Evolutionary conservation across 2,888 invertebrate genomes (phyloP).

Genomic region (Isoperla grammatica): DNA sequence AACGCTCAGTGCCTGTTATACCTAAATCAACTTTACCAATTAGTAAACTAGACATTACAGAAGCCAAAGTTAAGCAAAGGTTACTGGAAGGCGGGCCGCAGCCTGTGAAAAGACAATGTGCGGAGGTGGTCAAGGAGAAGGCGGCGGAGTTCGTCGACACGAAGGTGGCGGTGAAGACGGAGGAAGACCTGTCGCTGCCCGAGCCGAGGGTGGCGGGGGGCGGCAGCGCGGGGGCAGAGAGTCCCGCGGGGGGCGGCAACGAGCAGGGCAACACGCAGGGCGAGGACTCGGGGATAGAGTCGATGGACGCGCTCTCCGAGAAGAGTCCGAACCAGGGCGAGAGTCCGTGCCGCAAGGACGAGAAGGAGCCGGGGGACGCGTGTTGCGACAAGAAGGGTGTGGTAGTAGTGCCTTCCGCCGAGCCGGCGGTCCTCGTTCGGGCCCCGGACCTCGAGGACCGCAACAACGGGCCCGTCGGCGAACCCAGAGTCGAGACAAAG

Average conservation of each 20-base stretch:
- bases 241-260: constrained; percentile 34
- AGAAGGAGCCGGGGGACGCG: constrained; percentile 22
- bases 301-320: constrained; percentile 90
- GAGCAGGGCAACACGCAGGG: constrained; percentile 52
- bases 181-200: neutral
- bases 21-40: constrained; percentile 38
- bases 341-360: constrained; percentile 41
- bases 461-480: neutral
- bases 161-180: neutral
- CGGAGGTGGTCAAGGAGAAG: constrained; percentile 13
- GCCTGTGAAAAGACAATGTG: constrained; percentile 11
- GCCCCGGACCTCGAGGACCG: neutral
- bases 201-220: neutral
- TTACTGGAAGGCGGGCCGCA: constrained; percentile 45
- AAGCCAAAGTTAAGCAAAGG: constrained; percentile 55
- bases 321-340: constrained; percentile 80
- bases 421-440: neutral
- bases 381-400: constrained; percentile 37
- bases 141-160: neutral
- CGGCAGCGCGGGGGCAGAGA: constrained; percentile 22
- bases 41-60: constrained; percentile 46
- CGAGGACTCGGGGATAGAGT: constrained; percentile 87
- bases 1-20: constrained; percentile 7
- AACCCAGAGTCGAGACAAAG: neutral
- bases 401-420: constrained; percentile 26